Conservation (phyloP, 2,113 vertebrate genomes). For the Tinamus guttatus region DNA sequence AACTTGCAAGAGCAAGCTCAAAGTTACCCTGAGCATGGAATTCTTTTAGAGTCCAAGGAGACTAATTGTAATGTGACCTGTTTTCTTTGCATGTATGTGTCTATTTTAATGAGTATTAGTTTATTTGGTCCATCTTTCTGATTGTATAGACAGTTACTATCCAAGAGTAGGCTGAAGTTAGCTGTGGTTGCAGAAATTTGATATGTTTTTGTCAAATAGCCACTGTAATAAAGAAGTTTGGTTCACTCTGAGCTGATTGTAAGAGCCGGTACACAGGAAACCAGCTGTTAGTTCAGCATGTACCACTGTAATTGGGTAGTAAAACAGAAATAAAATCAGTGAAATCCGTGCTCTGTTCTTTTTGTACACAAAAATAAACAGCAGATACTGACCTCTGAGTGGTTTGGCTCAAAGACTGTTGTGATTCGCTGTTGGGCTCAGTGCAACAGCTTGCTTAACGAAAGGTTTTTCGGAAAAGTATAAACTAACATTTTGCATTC, state of each 20-base stretch:
- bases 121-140: not conserved
- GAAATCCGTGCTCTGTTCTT: not conserved
- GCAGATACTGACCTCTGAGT: not conserved
- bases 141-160: not conserved
- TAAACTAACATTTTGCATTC: not conserved
- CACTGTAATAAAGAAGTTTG: not conserved
- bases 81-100: not conserved
- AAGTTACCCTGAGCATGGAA: not conserved
- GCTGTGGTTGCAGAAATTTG: not conserved
- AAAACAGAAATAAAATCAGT: not conserved
- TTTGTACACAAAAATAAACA: not conserved
- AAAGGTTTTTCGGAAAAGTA: not conserved
- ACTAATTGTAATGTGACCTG: accelerated
- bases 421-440: not conserved
- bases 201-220: not conserved
- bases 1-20: not conserved
- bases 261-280: not conserved
- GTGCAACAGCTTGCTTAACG: not conserved
- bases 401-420: not conserved
- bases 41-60: not conserved
- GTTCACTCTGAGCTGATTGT: not conserved
- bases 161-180: not conserved
- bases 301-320: not conserved
- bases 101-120: not conserved
- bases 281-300: not conserved